Base-by-base conservation (phyloP, 2,113 vertebrate species). In the Calyptommatus sinebrachiatus region DNA sequence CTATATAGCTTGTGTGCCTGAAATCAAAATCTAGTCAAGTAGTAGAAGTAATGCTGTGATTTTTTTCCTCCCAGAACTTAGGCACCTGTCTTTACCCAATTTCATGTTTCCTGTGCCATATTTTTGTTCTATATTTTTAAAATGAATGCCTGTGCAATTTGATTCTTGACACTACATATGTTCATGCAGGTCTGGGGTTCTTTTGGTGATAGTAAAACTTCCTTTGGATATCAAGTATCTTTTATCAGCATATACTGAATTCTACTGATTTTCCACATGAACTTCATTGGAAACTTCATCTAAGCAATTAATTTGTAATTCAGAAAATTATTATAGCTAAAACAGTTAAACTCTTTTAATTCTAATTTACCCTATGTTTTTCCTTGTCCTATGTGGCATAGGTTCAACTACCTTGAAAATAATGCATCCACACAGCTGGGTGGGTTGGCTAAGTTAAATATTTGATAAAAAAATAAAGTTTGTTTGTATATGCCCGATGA, bases 81-180 rank as follows among this genome's bases (percentile, higher is more conserved):
- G 29, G 41, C 20, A 20, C 46, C 24, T 48, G 21, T 70, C n/a
- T 29, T 75, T 2, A 28, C 35, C 53, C 53, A 22, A 60, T 24
- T 48, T 71, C 77, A 57, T 73, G 50, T 21, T 41, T 69, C 45
- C 35, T 77, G 45, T 60, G n/a, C 76, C 68, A 61, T 83, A 28
- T 66, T 83, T 7, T 68, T 48, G 28, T 18, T 72, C 72, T 69
- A 69, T 18, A 57, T 18, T 18, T 14, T 14, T 57, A 57, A 57
- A 57, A 14, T 5, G 16, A 16, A 57, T 18, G 4, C 18, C 53
- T 18, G 11, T 57, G 53, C 53, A 57, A 18, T 14, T 18, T 57
- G 12, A 0, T 26, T 57, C 24, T 1, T 60, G 29, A 77, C 75
- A 18, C 76, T 76, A 50, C 48, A 29, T 81, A 28, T 18, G 46